Evolutionary conservation across 2,888 invertebrate genomes (phyloP), one percentile per base, ranked within the genome.

Genomic region (Helicoverpa assulta): DNA sequence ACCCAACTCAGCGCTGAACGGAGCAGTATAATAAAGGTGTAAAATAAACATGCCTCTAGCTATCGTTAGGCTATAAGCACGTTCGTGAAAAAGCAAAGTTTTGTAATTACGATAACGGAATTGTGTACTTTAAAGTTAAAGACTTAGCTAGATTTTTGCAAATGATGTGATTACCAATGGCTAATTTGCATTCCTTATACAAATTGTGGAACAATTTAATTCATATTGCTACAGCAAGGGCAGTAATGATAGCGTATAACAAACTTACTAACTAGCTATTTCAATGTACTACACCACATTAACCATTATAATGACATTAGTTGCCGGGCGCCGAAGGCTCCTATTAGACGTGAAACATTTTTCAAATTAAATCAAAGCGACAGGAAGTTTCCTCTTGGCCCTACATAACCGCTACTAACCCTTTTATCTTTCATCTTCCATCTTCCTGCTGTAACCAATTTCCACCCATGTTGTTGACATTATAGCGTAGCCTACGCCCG

Each of bases 221-320:
- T 43, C 40, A 10, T 14, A 14, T 1, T 12, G 40, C 40, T 51
- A 0, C 51, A 26, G 26, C 26, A 26, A 26, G 4, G 26, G 26
- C 26, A 26, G 26, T 26, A 26, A 51, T 18, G 18, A 8, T 7
- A 33, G 8, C 8, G 1, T 33, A 7, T 33, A 8, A 33, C 33
- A 33, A 33, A 6, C 33, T 33, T 33, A 33, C 33, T 33, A 69
- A 79, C 56, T 43, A 19, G 26, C 50, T 64, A 67, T 64, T 57
- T 55, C 43, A 63, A 56, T 64, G 55, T 70, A 54, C n/a, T 21
- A 65, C 18, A 58, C 52, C 50, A 59, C 53, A 40, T 52, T 59
- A 64, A 51, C 50, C 56, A 75, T 72, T 67, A 74, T 79, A 81
- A 82, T 66, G 62, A 56, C 33, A 70, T 81, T 81, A 81, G 71